Conservation (phyloP, 2,888 invertebrate genomes). For the Poecilobothrus nobilitatus region DNA sequence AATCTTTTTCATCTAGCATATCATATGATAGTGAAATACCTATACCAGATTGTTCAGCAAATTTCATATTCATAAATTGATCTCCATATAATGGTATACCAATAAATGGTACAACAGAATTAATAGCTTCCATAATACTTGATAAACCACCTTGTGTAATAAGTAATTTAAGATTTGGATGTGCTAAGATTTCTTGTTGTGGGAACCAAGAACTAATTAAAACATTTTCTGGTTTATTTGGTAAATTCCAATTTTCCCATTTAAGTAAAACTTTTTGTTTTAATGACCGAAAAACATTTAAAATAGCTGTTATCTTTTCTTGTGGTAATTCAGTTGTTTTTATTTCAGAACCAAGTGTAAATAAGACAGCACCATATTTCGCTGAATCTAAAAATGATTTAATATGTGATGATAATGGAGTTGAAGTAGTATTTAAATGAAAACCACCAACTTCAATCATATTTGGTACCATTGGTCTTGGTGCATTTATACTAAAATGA, state of each 20-base stretch:
- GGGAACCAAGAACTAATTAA: slow-evolving; percentile 39
- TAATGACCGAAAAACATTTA: slow-evolving; percentile 41
- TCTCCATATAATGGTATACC: slow-evolving; percentile 42
- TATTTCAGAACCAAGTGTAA: slow-evolving; percentile 44
- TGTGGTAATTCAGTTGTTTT: slow-evolving; percentile 42
- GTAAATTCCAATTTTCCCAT: slow-evolving; percentile 42
- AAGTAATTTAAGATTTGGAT: slow-evolving; percentile 45
- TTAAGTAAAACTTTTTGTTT: slow-evolving; percentile 46
- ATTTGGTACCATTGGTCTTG: slow-evolving; percentile 43
- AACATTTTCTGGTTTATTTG: slow-evolving; percentile 38
- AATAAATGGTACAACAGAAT: slow-evolving; percentile 42
- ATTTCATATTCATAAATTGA: slow-evolving; percentile 37
- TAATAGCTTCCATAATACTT: slow-evolving; percentile 44
- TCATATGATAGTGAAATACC: slow-evolving; percentile 37
- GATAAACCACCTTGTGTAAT: slow-evolving; percentile 50
- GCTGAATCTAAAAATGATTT: slow-evolving; percentile 42
- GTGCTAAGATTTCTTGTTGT: slow-evolving; percentile 41
- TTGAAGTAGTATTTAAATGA: slow-evolving; percentile 43
- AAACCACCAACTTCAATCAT: slow-evolving; percentile 50
- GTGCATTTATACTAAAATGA: slow-evolving; percentile 44
- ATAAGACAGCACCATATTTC: slow-evolving; percentile 44
- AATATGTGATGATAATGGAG: slow-evolving; percentile 36
- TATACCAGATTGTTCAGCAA: slow-evolving; percentile 31
- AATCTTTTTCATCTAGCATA: slow-evolving; percentile 32
- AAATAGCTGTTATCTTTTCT: slow-evolving; percentile 38